Evolutionary conservation across 2,113 vertebrate species (phyloP).

Genomic region (Xiphophorus hellerii): DNA sequence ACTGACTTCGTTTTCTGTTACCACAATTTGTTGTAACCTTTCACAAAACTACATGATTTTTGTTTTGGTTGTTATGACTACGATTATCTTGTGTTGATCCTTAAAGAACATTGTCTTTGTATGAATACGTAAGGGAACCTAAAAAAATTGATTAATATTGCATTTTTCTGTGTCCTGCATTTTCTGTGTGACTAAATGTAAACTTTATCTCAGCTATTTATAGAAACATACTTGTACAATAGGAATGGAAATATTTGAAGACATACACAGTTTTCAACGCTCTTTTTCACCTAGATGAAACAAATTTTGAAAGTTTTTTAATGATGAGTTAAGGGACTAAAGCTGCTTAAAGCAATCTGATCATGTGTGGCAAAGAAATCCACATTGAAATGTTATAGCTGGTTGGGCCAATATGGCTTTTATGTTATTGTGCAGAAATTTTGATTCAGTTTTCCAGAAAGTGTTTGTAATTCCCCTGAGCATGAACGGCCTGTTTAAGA

Average conservation of each 20-base stretch:
- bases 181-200: slow-evolving; percentile 22
- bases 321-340: background rate
- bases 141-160: slow-evolving; percentile 5
- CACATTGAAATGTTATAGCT: background rate
- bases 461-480: no score
- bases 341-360: background rate
- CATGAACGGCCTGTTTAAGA: background rate
- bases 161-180: slow-evolving; percentile 14
- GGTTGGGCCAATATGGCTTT: background rate
- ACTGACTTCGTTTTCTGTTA: slow-evolving; percentile 11
- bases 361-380: background rate
- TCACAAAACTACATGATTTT: slow-evolving; percentile 4
- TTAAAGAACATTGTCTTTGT: background rate
- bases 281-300: background rate
- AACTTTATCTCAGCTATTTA: slow-evolving; percentile 7
- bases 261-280: background rate
- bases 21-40: slow-evolving; percentile 13
- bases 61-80: background rate
- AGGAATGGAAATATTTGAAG: background rate
- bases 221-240: background rate
- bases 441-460: no score
- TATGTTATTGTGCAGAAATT: no score
- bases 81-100: slow-evolving; percentile 26
- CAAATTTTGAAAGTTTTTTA: background rate
- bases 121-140: slow-evolving; percentile 1